A percentile compares a stretch with the other conserved stretches of the same genome.
These are phyloP conservation scores for Hypsopygia costalis DNA, from an alignment of 2,888 invertebrate genomes.

Conservation along the genomic window DNA sequence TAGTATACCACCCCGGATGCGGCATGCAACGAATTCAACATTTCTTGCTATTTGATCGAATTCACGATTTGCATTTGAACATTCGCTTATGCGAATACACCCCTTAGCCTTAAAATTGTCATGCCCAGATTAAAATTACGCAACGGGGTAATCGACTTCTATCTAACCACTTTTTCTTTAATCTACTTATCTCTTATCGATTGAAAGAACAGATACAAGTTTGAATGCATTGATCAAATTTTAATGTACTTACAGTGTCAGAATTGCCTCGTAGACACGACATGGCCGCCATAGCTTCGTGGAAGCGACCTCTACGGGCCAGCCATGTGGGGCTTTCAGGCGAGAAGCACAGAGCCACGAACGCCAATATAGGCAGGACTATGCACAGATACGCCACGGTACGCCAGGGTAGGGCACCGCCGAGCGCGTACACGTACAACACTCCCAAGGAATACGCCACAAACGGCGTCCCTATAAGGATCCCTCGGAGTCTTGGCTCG, in stretches of 20 bases:
- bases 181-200: too few relatives aligned
- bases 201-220: too few relatives aligned
- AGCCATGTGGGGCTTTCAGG: constrained; percentile 90
- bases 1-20: too few relatives aligned
- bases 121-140: too few relatives aligned
- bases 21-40: too few relatives aligned
- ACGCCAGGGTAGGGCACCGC: constrained; percentile 85
- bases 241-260: constrained; percentile 74
- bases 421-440: constrained; percentile 85
- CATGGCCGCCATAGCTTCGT: constrained; percentile 79
- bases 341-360: constrained; percentile 82
- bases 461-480: constrained; percentile 85
- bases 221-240: too few relatives aligned
- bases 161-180: too few relatives aligned
- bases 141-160: too few relatives aligned
- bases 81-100: too few relatives aligned
- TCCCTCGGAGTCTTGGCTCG: constrained; percentile 85
- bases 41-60: too few relatives aligned
- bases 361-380: constrained; percentile 81
- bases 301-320: constrained; percentile 80
- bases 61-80: too few relatives aligned
- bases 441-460: constrained; percentile 89
- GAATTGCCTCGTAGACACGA: constrained; percentile 82
- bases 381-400: constrained; percentile 83
- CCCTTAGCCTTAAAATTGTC: too few relatives aligned